These are phyloP conservation scores for Phainopepla nitens DNA, from an alignment of 2,113 vertebrate species.

Conservation along the genomic window DNA sequence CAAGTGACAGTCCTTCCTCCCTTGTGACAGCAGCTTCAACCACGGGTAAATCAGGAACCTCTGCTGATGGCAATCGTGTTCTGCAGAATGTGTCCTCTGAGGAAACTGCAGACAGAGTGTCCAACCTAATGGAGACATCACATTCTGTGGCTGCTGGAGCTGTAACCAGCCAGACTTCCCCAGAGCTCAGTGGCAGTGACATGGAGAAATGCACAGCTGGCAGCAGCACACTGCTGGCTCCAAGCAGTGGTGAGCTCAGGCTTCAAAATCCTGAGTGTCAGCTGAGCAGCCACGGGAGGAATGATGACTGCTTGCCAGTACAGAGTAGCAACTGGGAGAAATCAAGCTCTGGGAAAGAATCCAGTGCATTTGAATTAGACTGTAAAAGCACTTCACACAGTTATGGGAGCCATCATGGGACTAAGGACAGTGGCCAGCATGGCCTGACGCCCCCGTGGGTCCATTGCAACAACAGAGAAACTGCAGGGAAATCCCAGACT, in stretches of 20 bases:
- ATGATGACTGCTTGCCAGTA: neutral
- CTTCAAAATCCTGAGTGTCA: neutral
- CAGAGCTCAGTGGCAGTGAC: neutral
- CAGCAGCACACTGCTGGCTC: neutral
- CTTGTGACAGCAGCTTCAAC: neutral
- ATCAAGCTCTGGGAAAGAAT: conserved; percentile 25
- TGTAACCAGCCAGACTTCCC: neutral
- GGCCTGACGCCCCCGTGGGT: neutral
- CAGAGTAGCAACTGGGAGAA: conserved; percentile 53
- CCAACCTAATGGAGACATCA: neutral
- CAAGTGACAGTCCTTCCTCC: neutral
- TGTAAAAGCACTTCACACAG: neutral
- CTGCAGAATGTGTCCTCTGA: neutral
- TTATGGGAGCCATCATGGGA: neutral
- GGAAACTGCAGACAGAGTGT: neutral
- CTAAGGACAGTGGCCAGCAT: neutral
- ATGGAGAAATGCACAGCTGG: neutral
- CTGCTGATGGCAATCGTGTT: neutral
- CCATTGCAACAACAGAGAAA: neutral
- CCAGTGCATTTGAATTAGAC: neutral
- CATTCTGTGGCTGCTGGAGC: neutral
- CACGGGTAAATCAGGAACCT: neutral
- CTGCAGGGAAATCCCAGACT: neutral
- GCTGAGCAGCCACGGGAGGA: neutral
- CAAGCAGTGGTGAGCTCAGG: neutral